Percentiles rank a stretch among this genome's conserved stretches.
Evolutionary conservation across 2,888 invertebrate genomes (phyloP).

Genomic region (Acanthosepion lycidas): DNA sequence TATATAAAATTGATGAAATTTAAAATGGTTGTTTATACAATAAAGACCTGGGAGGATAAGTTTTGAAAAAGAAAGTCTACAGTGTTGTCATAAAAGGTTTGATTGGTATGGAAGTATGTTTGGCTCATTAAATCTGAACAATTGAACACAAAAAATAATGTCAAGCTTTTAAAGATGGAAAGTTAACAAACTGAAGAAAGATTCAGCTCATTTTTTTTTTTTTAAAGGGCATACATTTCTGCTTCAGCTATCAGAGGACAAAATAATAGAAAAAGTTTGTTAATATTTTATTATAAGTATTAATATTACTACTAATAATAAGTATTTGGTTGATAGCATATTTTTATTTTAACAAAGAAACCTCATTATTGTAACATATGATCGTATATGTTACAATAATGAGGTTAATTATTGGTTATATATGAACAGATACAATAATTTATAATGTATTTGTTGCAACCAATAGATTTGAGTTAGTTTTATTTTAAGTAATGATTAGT

Average conservation of each 20-base stretch:
- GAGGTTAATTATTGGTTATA: too few species aligned
- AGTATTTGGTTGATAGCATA: not conserved
- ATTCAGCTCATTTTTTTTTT: not conserved
- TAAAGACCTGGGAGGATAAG: not conserved
- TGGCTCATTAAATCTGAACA: not conserved
- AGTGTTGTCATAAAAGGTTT: not conserved
- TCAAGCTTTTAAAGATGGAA: not conserved
- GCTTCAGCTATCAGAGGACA: not conserved
- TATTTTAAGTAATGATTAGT: too few species aligned
- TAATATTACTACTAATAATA: not conserved
- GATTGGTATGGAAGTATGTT: not conserved
- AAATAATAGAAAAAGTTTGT: not conserved
- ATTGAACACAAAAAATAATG: not conserved
- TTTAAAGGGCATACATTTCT: not conserved
- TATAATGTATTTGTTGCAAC: too few species aligned
- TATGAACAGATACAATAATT: too few species aligned
- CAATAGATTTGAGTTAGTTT: too few species aligned
- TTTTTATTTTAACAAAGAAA: too few species aligned
- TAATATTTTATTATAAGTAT: not conserved
- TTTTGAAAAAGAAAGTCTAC: not conserved
- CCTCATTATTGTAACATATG: too few species aligned
- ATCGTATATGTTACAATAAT: too few species aligned
- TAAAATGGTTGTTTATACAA: not conserved
- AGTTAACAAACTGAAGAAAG: not conserved
- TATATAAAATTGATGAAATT: not conserved